phyloP scores from a whole-genome alignment of 2,797 vertebrate species.

The Anolis apletophallus region DNA sequence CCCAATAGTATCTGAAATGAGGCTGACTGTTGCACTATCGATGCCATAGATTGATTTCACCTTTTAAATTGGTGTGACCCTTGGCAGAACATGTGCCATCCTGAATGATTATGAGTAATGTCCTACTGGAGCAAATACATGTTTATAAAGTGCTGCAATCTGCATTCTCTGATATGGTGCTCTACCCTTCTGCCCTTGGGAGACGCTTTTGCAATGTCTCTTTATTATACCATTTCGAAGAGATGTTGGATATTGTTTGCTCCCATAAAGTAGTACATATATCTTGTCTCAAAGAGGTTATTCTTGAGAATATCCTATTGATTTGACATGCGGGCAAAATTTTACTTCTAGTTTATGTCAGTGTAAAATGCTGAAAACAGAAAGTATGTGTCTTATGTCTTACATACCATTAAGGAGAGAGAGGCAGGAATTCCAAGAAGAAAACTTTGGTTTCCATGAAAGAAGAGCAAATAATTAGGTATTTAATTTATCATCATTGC shows the following conservation, averaged over 20 bases:
- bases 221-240: neutral
- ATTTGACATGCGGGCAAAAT: neutral
- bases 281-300: neutral
- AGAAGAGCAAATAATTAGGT: neutral
- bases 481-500: neutral
- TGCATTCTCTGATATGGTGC: neutral
- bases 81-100: conserved; percentile 23
- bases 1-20: neutral
- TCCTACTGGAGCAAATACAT: conserved; percentile 13
- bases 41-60: conserved; percentile 22
- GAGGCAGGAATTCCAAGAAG: neutral
- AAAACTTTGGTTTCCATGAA: neutral
- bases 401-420: neutral
- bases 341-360: neutral
- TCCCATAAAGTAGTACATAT: neutral
- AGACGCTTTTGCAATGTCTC: neutral
- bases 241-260: conserved; percentile 1
- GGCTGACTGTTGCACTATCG: neutral
- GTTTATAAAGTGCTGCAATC: conserved; percentile 26
- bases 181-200: conserved; percentile 14
- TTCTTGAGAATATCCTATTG: neutral
- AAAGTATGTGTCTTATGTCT: neutral
- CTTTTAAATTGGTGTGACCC: conserved; percentile 31
- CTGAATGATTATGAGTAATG: conserved; percentile 27
- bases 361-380: neutral